phyloP scores from a whole-genome alignment of 2,888 invertebrate species.

The Carterocephalus palaemon region DNA sequence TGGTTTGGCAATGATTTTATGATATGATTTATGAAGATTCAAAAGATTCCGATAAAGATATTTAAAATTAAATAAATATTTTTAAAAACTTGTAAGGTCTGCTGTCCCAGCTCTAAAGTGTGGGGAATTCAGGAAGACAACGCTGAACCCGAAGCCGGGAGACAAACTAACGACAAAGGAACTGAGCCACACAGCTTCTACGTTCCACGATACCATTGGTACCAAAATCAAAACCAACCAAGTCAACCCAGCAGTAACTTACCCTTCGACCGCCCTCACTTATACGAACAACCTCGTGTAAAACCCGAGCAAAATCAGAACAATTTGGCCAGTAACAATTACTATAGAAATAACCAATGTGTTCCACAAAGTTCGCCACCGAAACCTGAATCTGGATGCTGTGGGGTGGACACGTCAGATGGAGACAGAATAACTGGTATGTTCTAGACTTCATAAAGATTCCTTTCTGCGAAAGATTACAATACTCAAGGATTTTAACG shows the following conservation, averaged over 20 bases:
- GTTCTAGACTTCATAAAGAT: conserved; percentile 22
- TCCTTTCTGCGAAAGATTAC: too few relatives aligned
- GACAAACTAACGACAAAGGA: background rate
- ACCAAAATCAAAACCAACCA: conserved; percentile 21
- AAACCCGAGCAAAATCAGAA: too few relatives aligned
- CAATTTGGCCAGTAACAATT: background rate
- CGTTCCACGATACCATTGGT: conserved; percentile 7
- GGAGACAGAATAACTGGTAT: conserved; percentile 55
- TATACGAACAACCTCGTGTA: too few relatives aligned
- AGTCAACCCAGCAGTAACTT: too few relatives aligned
- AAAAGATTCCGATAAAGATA: too few relatives aligned
- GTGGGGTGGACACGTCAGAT: conserved; percentile 57
- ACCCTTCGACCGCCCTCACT: too few relatives aligned
- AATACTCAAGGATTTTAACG: too few relatives aligned
- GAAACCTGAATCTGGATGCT: conserved; percentile 55
- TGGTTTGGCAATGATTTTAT: too few relatives aligned
- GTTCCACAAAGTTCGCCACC: conserved; percentile 49
- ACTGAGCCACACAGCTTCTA: background rate
- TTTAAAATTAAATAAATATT: too few relatives aligned
- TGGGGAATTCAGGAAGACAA: conserved; percentile 35
- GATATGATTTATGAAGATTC: too few relatives aligned
- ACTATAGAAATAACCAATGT: conserved; percentile 38
- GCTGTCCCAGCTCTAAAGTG: conserved; percentile 46
- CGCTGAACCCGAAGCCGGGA: background rate
- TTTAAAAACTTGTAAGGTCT: too few relatives aligned